A percentile compares a stretch with the other conserved stretches of the same genome.
phyloP scores from a whole-genome alignment of 2,888 invertebrate genomes.

The Xanthorhoe spadicearia region DNA sequence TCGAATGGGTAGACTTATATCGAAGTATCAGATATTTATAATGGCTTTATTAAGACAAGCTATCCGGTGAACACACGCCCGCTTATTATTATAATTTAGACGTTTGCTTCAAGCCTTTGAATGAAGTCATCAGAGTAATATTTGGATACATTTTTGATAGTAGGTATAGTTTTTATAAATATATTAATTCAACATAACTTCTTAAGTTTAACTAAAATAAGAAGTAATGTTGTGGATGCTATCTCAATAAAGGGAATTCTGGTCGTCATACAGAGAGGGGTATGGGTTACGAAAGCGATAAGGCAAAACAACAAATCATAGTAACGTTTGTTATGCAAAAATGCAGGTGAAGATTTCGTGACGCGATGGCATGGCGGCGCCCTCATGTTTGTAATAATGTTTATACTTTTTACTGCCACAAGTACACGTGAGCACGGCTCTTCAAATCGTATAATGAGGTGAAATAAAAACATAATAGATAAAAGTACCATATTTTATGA shows the following conservation, averaged over 20 bases:
- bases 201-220: slow-evolving; percentile 1
- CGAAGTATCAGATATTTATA: slow-evolving; percentile 81
- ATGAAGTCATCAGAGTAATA: slow-evolving; percentile 77
- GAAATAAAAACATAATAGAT: slow-evolving; percentile 59
- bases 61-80: slow-evolving; percentile 77
- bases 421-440: slow-evolving; percentile 61
- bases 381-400: slow-evolving; percentile 73
- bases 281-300: slow-evolving; percentile 51
- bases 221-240: too few species aligned
- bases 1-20: slow-evolving; percentile 65
- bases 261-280: background rate
- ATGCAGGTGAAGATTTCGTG: slow-evolving; percentile 79
- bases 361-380: slow-evolving; percentile 68
- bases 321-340: slow-evolving; percentile 78
- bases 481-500: slow-evolving; percentile 43
- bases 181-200: slow-evolving; percentile 1
- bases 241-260: background rate
- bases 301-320: slow-evolving; percentile 71
- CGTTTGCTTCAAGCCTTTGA: slow-evolving; percentile 79
- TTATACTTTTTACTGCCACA: slow-evolving; percentile 67
- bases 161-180: slow-evolving; percentile 36
- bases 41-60: slow-evolving; percentile 83
- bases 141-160: slow-evolving; percentile 44
- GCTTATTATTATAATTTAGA: slow-evolving; percentile 85
- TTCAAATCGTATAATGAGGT: slow-evolving; percentile 59